phyloP scores from a whole-genome alignment of 1,140 invertebrate genomes.

The Lasaia peninsularis region DNA sequence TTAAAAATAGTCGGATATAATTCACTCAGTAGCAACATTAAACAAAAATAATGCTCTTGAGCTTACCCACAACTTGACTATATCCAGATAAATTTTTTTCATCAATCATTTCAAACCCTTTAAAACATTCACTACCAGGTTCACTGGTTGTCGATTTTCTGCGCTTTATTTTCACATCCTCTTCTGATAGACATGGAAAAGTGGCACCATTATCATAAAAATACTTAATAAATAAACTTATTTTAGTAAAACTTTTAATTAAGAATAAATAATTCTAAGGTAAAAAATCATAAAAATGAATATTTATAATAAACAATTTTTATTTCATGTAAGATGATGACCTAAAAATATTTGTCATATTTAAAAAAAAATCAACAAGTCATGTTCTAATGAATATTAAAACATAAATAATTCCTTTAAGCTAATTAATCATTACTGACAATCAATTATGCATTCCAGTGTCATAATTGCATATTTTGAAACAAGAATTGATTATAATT shows the following conservation, averaged over 20 bases:
- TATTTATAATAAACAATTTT: no score
- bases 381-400: no score
- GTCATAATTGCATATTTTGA: no score
- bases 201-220: slow-evolving; percentile 5
- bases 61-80: slow-evolving; percentile 35
- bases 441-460: no score
- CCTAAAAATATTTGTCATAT: no score
- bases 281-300: no score
- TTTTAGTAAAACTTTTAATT: not conserved
- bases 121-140: slow-evolving; percentile 28
- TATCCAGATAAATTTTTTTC: slow-evolving; percentile 31
- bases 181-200: slow-evolving; percentile 34
- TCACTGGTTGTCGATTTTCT: slow-evolving; percentile 28
- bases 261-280: not conserved
- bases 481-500: no score
- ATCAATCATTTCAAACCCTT: slow-evolving; percentile 33
- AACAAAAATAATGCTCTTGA: not conserved
- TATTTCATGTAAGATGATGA: no score
- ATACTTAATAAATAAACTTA: not conserved
- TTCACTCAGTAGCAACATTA: not conserved
- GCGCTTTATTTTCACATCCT: slow-evolving; percentile 28
- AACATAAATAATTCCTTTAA: no score
- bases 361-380: no score
- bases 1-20: not conserved
- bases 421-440: no score